Evolutionary conservation across 2,888 invertebrate genomes (phyloP).

Genomic region (Gibbula magus): DNA sequence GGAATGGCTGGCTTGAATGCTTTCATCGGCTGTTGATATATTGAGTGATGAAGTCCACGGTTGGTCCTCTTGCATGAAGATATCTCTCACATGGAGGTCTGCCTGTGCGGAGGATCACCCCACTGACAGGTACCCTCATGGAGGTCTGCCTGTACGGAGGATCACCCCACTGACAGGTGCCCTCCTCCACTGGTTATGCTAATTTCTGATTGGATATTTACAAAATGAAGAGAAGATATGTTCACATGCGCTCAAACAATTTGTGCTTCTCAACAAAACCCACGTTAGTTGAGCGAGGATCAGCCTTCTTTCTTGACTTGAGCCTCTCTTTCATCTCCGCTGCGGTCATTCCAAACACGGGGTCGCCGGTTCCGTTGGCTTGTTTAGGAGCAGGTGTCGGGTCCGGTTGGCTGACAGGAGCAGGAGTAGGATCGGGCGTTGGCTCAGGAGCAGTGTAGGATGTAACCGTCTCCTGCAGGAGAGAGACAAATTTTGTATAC

Average conservation of each 20-base stretch:
- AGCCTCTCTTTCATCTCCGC: slow-evolving; percentile 63
- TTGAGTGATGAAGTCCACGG: too few species aligned
- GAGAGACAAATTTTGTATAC: not conserved
- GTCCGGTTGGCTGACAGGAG: slow-evolving; percentile 33
- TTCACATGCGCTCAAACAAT: slow-evolving; percentile 44
- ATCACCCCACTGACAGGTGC: too few species aligned
- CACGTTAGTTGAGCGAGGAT: slow-evolving; percentile 48
- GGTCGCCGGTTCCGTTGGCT: slow-evolving; percentile 5
- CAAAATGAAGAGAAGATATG: not conserved
- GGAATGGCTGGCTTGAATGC: not conserved
- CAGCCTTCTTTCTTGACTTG: slow-evolving; percentile 53
- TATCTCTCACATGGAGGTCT: too few species aligned
- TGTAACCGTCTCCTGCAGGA: not conserved
- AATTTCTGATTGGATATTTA: not conserved
- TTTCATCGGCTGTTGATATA: not conserved
- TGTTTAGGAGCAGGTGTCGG: slow-evolving; percentile 32
- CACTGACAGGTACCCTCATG: too few species aligned
- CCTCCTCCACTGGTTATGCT: not conserved
- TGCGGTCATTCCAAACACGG: slow-evolving; percentile 50
- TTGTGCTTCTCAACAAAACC: slow-evolving; percentile 42
- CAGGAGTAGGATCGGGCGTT: slow-evolving; percentile 11
- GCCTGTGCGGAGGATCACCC: too few species aligned
- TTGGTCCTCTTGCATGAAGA: too few species aligned
- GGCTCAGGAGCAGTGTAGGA: slow-evolving; percentile 7
- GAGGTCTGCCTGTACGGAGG: too few species aligned